phyloP scores from a whole-genome alignment of 2,888 invertebrate species.

The Andrena chrysosceles region DNA sequence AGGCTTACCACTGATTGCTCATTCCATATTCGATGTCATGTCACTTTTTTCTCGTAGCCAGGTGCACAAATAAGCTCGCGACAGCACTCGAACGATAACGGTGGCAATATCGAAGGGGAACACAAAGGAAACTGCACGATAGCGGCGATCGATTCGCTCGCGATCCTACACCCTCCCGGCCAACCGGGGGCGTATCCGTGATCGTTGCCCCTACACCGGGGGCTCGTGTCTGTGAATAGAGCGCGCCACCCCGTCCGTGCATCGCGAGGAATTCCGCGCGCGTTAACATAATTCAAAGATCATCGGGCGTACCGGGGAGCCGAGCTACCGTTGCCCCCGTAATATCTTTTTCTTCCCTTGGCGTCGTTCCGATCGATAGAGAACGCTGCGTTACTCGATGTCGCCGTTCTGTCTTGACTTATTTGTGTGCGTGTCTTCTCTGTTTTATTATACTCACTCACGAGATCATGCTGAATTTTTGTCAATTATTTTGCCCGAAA shows the following conservation, averaged over 20 bases:
- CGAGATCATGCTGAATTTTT: slow-evolving; percentile 81
- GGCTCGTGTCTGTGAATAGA: background rate
- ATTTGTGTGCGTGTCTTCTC: slow-evolving; percentile 71
- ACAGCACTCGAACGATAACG: slow-evolving; percentile 43
- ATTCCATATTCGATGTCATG: slow-evolving; percentile 77
- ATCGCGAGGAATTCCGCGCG: background rate
- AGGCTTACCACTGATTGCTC: slow-evolving; percentile 84
- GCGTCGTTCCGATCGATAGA: slow-evolving; percentile 40
- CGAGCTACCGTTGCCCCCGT: background rate
- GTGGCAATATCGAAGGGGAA: slow-evolving; percentile 37
- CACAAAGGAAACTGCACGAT: slow-evolving; percentile 7
- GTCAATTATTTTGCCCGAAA: slow-evolving; percentile 80
- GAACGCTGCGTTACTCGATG: slow-evolving; percentile 48
- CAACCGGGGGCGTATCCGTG: background rate
- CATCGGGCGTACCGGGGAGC: background rate
- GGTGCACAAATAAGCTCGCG: slow-evolving; percentile 75
- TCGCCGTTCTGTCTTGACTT: slow-evolving; percentile 61
- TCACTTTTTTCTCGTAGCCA: slow-evolving; percentile 69
- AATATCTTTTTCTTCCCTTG: slow-evolving; percentile 1
- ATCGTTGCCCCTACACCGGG: slow-evolving; percentile 1
- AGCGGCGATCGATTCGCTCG: background rate
- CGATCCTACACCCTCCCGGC: slow-evolving; percentile 11
- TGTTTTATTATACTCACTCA: slow-evolving; percentile 73
- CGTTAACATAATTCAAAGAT: background rate
- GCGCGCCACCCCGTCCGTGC: background rate